Evolutionary conservation across 2,797 vertebrate genomes (phyloP), one percentile per base, ranked within the genome.

Genomic region (Ispidina picta): DNA sequence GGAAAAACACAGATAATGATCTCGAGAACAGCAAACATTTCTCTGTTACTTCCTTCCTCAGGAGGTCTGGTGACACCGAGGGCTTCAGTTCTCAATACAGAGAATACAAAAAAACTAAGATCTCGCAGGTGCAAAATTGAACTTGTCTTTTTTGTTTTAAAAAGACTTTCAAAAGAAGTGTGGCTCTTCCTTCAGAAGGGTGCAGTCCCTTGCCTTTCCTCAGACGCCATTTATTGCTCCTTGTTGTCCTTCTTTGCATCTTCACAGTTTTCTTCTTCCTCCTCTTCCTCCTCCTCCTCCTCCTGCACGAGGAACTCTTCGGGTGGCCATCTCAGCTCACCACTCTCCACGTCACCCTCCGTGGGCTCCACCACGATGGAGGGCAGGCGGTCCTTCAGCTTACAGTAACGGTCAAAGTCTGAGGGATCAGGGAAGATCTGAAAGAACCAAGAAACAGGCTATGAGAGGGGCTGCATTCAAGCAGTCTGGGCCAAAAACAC

Each of bases 401-500:
- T 99, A 94, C 99, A 99, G 98, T 98, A 99, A 15, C 99, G 98
- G 83, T 99, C 99, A 0, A 99, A 99, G 94, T 99, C 99, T 0
- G 99, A 99, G 0, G 99, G 99, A 93, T 99, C 99, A 0, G 99
- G 99, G 89, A 99, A 99, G 96, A 99, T 99, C 99, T 99, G 96
- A 68, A 96, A 95, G 20, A 63, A 26, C 29, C 93, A 91, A 86
- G 19, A 48, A 92, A 86, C 4, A 48, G 31, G 0, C 4, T 16
- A 69, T 97, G 41, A 97, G 12, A 22, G 7, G 37, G 51, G 70
- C 18, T 83, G 69, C 4, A 0, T 23, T 48, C 68, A 64, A 62
- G 48, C 15, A 43, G 26, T 1, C 65, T 68, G 17, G 62, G 48
- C 29, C 75, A 88, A 75, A 75, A 82, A 74, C 28, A 25, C 58